Percentiles rank a stretch among this genome's conserved stretches.
Evolutionary conservation across 2,113 vertebrate species (phyloP).

Genomic region (Poicephalus meyeri): DNA sequence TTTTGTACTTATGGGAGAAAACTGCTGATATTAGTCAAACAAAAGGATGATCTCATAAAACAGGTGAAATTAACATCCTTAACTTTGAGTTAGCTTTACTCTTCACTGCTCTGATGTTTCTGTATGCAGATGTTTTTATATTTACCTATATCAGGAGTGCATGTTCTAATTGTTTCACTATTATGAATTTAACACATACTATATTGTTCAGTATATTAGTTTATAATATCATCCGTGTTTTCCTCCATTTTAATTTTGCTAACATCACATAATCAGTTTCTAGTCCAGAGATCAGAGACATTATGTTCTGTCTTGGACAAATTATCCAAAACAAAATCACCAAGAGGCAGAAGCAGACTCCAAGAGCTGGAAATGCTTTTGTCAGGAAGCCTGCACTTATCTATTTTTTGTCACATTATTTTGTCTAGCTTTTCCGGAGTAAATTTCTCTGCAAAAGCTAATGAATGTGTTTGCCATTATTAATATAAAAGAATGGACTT

Average conservation of each 20-base stretch:
- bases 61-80: neutral
- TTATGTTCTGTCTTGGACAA: neutral
- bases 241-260: neutral
- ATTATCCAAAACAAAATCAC: neutral
- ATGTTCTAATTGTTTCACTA: neutral
- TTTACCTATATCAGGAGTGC: neutral
- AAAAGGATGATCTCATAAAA: neutral
- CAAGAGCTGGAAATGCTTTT: neutral
- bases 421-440: neutral
- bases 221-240: neutral
- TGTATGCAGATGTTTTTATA: neutral
- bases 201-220: neutral
- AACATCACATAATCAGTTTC: neutral
- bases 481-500: neutral
- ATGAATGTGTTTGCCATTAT: neutral
- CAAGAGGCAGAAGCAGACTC: neutral
- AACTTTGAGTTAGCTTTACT: neutral
- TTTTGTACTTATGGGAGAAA: neutral
- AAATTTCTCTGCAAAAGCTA: neutral
- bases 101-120: neutral
- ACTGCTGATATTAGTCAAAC: neutral
- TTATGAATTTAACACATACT: neutral
- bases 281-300: neutral
- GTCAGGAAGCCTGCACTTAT: neutral
- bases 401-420: neutral